Base-by-base conservation (phyloP, 1,140 invertebrate species). In the Drosophila sulfurigaster region DNA sequence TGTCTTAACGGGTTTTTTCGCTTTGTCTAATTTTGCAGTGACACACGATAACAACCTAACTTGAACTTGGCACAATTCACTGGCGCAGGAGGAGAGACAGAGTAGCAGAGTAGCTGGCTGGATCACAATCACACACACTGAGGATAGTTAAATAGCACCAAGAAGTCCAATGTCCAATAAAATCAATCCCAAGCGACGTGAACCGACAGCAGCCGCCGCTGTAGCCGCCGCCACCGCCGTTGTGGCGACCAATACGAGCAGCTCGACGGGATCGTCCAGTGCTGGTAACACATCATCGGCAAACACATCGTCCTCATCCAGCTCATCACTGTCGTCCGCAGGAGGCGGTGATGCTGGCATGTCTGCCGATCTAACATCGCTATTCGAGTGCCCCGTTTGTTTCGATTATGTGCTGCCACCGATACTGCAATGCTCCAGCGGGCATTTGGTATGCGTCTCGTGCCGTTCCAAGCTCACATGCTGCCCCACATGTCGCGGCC, bases 381-480 rank as follows among this genome's bases (percentile, higher is more conserved):
- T 99, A 15, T 99, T 99, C 93, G 99, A 99, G 93, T 99, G 99
- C 94, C 99, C 99, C 8, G 99, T 99, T 57, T 99, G 99, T 93
- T 99, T 99, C 93, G 99, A 99, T 93, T 99, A 99, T 95, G 99
- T 99, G 68, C 94, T 99, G 85, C 99, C 99, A 65, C 99, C 99
- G 13, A 99, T 98, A 78, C 93, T 97, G 89, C 97, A 98, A 93
- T 98, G 97, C 92, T 96, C 97, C 92, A 97, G 96, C 86, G 97
- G 97, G 41, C 97, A 98, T 93, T 94, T 98, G 67, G 96, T 97
- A 70, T 99, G 99, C 94, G 97, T 98, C 46, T 97, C 96, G 88
- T 99, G 99, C 94, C 94, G 99, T 81, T 98, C 98, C 46, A 99
- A 99, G 93, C 95, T 99, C 63, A 97, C 96, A 54, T 98, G 97